phyloP scores from a whole-genome alignment of 2,797 vertebrate genomes.

The Circus cinereus region DNA sequence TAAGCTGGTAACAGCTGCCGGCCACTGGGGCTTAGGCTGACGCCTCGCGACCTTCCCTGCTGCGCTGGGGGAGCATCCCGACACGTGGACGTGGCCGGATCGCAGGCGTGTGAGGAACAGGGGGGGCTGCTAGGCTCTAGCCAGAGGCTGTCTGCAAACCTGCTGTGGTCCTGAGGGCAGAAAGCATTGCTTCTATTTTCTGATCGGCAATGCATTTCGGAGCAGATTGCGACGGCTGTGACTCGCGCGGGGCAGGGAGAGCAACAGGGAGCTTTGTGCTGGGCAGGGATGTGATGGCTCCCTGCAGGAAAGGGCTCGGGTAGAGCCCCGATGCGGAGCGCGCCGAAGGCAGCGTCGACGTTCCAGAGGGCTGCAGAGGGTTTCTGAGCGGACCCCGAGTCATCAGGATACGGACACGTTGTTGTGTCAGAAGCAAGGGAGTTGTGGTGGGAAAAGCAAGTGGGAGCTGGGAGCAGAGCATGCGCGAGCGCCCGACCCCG shows the following conservation, averaged over 20 bases:
- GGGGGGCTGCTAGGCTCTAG: no score
- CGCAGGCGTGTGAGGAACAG: rapidly evolving
- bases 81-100: rapidly evolving
- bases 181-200: not conserved
- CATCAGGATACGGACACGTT: not conserved
- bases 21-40: not conserved
- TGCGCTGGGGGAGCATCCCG: rapidly evolving
- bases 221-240: not conserved
- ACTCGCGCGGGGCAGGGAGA: no score
- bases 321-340: no score
- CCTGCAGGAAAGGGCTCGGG: not conserved
- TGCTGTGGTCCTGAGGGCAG: not conserved
- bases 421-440: not conserved
- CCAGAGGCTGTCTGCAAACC: not conserved
- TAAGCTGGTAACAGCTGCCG: not conserved
- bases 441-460: not conserved
- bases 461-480: not conserved
- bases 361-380: not conserved
- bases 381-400: not conserved
- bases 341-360: rapidly evolving
- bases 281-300: not conserved
- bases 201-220: not conserved
- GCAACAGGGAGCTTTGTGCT: not conserved
- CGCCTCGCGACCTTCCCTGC: not conserved
- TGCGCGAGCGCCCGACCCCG: not conserved